Evolutionary conservation across 2,888 invertebrate genomes (phyloP).

Genomic region (Agonopterix arenella): DNA sequence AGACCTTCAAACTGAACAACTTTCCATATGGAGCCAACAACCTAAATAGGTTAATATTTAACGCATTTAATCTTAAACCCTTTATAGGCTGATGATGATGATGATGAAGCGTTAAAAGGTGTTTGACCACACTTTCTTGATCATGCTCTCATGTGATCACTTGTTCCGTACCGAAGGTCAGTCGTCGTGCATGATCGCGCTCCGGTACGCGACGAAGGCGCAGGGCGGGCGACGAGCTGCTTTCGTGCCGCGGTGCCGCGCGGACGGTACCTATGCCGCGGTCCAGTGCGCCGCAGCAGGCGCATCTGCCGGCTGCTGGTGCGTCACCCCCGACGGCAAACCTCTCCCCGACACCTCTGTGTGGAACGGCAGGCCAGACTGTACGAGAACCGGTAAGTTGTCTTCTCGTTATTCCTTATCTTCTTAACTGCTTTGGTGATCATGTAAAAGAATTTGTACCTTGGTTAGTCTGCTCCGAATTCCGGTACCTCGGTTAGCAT

Average conservation of each 20-base stretch:
- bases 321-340: constrained; percentile 89
- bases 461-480: too few species aligned
- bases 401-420: not conserved
- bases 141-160: too few species aligned
- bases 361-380: constrained; percentile 82
- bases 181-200: constrained; percentile 69
- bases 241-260: constrained; percentile 87
- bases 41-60: too few species aligned
- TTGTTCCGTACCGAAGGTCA: constrained; percentile 37
- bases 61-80: too few species aligned
- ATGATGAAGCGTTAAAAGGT: too few species aligned
- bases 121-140: too few species aligned
- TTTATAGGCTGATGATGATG: too few species aligned
- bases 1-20: too few species aligned
- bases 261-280: constrained; percentile 89
- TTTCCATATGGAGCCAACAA: too few species aligned
- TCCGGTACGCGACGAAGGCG: constrained; percentile 56
- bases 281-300: constrained; percentile 90
- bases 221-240: constrained; percentile 60
- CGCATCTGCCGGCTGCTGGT: constrained; percentile 90
- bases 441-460: too few species aligned
- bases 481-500: too few species aligned
- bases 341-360: constrained; percentile 89
- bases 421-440: too few species aligned
- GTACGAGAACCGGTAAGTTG: constrained; percentile 67